phyloP scores from a whole-genome alignment of 2,888 invertebrate genomes.

The Pyrgus malvae region DNA sequence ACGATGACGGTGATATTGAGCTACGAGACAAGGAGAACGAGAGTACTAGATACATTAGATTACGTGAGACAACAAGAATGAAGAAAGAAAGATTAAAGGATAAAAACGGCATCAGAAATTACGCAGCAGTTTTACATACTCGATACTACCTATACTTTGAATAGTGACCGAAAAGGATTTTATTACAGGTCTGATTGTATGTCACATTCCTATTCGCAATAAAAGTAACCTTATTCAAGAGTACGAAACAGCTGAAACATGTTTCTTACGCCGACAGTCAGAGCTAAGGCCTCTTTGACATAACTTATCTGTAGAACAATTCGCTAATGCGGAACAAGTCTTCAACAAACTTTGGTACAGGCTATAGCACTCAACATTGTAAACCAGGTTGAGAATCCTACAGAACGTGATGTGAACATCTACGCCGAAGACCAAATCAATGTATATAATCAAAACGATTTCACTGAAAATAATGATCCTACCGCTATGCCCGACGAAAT shows the following conservation, averaged over 20 bases:
- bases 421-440: not conserved
- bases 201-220: not conserved
- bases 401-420: not conserved
- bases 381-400: not conserved
- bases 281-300: not conserved
- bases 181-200: not conserved
- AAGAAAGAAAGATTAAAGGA: too few species aligned
- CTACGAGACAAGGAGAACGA: not conserved
- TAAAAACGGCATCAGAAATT: not conserved
- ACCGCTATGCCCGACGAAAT: not conserved
- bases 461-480: not conserved
- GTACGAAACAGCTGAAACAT: not conserved
- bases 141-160: not conserved
- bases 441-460: not conserved
- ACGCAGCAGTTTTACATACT: not conserved
- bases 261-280: not conserved
- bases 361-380: not conserved
- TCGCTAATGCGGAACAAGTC: not conserved
- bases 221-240: not conserved
- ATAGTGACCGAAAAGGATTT: not conserved
- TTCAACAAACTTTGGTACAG: not conserved
- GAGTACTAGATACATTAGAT: not conserved
- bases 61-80: not conserved
- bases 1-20: not conserved
- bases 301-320: not conserved